Percentiles rank a stretch among this genome's conserved stretches.
Conservation (phyloP, 2,113 vertebrate genomes). For the Lichenostomus cassidix region DNA sequence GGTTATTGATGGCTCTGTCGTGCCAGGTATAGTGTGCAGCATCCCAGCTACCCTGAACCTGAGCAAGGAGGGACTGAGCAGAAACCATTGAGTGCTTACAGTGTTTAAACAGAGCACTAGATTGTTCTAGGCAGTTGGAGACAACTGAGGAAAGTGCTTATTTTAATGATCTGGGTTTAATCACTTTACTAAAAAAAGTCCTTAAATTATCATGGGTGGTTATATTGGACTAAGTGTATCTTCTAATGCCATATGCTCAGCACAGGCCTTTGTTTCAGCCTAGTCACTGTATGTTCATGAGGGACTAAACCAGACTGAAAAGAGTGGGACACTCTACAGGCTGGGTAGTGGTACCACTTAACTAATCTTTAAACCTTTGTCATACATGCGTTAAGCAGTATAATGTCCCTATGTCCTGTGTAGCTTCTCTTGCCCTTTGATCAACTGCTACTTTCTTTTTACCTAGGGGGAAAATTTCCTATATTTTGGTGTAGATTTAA, state of each 20-base stretch:
- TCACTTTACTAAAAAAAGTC: background rate
- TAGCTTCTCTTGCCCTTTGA: background rate
- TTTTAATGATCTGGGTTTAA: background rate
- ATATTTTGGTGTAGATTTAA: background rate
- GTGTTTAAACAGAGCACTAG: background rate
- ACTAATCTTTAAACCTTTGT: background rate
- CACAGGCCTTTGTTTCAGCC: background rate
- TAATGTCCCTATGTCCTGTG: background rate
- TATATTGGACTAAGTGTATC: background rate
- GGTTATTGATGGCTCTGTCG: background rate
- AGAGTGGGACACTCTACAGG: background rate
- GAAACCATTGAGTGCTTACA: rapidly evolving
- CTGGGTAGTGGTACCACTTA: background rate
- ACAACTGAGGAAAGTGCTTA: background rate
- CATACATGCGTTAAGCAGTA: rapidly evolving
- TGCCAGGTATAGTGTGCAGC: rapidly evolving
- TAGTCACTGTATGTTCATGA: background rate
- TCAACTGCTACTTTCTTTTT: background rate
- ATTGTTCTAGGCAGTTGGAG: background rate
- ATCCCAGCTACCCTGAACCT: rapidly evolving
- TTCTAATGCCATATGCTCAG: background rate
- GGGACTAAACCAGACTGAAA: background rate
- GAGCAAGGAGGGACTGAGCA: background rate
- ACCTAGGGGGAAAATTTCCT: background rate
- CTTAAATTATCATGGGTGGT: background rate